Evolutionary conservation across 2,888 invertebrate species (phyloP), one percentile per base, ranked within the genome.

Genomic region (Zele albiditarsus): DNA sequence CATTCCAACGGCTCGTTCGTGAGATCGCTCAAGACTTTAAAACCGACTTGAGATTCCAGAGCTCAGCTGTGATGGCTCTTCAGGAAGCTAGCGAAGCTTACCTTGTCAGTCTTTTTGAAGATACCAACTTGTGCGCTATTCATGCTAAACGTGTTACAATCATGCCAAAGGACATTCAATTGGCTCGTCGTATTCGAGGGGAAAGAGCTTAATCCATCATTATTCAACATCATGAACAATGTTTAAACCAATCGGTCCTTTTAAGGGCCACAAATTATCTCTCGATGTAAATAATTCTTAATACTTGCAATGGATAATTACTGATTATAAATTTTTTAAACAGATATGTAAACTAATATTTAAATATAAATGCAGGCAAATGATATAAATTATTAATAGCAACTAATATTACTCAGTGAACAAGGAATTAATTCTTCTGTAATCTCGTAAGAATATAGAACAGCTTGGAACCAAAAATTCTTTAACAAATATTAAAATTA

Each of bases 1-100:
- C 94, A 0, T 94, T 95, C 89, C 94, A 94, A 84, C 91, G 94
- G 53, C 88, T 94, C 16, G 94, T 94, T 20, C 89, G 94, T 82
- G 94, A 95, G 86, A 94, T 94, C 66, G 94, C 94, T 0, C 94
- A 94, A 80, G 94, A 94, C 82, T 94, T 94, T 90, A 94, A 94
- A 84, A 92, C 93, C 0, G 94, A 94, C 82, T 87, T 94, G 12
- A 88, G 94, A 49, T 94, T 94, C 88, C 94, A 94, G 86, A 93
- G 92, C 80, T 93, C 94, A 0, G 94, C 94, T 6, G 93, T 94
- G 0, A 92, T 93, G 90, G 94, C 94, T 66, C 89, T 94, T 12
- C 94, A 94, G 80, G 92, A 92, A 80, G 91, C 92, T 0, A 91
- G 92, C 82, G 90, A 94, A 85, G 91, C 92, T 80, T 91, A 94